A percentile compares a stretch with the other conserved stretches of the same genome.
These are phyloP conservation scores for Colletes latitarsis DNA, from an alignment of 1,140 invertebrate species.

Conservation along the genomic window DNA sequence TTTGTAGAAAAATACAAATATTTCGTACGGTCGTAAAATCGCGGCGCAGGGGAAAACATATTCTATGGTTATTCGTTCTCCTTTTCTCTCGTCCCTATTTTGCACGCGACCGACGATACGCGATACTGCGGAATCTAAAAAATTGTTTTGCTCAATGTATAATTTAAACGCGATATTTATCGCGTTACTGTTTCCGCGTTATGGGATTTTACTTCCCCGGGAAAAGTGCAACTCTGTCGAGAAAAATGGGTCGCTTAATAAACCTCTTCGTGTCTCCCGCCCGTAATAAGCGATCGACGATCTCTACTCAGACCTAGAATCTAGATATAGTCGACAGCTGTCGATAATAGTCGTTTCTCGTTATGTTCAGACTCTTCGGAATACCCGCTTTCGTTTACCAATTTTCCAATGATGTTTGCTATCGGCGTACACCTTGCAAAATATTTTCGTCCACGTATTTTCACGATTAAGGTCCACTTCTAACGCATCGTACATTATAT, in stretches of 20 bases:
- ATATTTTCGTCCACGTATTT: background rate
- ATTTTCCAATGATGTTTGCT: background rate
- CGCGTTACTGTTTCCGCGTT: no score
- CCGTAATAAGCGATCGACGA: slow-evolving; percentile 17
- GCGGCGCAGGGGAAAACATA: no score
- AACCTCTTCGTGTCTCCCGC: background rate
- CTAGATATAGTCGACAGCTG: slow-evolving; percentile 53
- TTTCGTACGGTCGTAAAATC: no score
- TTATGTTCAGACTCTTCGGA: slow-evolving; percentile 29
- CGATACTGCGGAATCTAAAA: no score
- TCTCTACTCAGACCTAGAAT: slow-evolving; percentile 12
- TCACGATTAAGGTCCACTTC: slow-evolving; percentile 1
- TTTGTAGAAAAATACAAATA: no score
- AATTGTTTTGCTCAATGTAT: no score
- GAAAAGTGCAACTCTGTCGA: background rate
- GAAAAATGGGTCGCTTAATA: slow-evolving; percentile 13
- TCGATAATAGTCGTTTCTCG: slow-evolving; percentile 56
- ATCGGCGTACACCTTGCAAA: background rate
- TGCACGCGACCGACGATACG: no score
- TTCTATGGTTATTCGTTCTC: no score
- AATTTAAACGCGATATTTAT: no score
- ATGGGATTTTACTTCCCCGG: background rate
- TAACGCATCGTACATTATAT: background rate
- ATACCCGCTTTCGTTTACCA: slow-evolving; percentile 19
- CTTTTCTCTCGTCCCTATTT: no score